These are phyloP conservation scores for Microcebus murinus DNA, from an alignment of 2,113 vertebrate genomes.

Conservation along the genomic window DNA sequence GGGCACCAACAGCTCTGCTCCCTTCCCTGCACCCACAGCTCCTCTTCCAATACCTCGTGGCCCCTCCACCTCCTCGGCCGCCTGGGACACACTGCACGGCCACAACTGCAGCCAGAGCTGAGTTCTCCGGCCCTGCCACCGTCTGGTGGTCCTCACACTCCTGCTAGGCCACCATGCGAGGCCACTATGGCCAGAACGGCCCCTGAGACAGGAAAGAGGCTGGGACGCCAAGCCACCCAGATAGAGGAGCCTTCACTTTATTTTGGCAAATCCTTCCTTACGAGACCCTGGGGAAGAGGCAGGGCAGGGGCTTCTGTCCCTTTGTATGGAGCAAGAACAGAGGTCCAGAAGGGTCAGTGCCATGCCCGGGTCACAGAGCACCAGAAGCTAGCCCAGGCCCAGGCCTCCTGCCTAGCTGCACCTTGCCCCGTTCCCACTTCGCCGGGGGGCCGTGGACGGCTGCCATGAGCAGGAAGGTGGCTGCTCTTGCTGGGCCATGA, in stretches of 20 bases:
- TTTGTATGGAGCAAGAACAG: neutral
- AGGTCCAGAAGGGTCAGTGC: neutral
- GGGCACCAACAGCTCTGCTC: neutral
- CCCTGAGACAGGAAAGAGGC: no score
- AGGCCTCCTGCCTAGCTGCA: neutral
- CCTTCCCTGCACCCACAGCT: neutral
- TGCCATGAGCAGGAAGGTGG: neutral
- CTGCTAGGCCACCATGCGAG: no score
- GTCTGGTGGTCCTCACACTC: no score
- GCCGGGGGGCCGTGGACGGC: neutral
- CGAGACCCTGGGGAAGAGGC: neutral
- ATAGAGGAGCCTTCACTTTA: neutral
- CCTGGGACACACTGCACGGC: no score
- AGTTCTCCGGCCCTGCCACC: no score
- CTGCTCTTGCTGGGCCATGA: fast-evolving
- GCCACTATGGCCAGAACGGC: no score
- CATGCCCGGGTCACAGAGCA: neutral
- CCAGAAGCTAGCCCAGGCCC: neutral
- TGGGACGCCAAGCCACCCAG: neutral
- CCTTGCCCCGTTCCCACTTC: no score
- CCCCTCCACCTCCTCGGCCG: no score
- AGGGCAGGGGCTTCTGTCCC: no score
- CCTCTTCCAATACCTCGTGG: no score
- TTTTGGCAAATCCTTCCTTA: neutral
- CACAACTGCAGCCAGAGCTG: no score